A percentile compares a stretch with the other conserved stretches of the same genome.
Conservation (phyloP, 1,140 invertebrate species). For the Drosophila triauraria region DNA sequence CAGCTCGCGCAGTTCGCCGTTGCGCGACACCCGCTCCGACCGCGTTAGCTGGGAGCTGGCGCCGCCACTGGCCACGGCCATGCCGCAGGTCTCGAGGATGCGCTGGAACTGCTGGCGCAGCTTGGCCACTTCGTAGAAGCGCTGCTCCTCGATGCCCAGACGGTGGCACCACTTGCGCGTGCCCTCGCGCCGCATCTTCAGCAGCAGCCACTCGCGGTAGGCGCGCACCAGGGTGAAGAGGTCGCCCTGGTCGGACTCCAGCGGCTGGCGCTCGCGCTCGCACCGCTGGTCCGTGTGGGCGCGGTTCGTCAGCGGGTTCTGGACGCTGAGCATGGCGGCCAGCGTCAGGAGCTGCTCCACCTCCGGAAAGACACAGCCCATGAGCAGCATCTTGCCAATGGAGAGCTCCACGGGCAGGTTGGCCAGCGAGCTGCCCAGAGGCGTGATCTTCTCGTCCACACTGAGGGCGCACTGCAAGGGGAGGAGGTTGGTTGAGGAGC, state of each 20-base stretch:
- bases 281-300: constrained; percentile 94
- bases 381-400: constrained; percentile 98
- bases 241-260: constrained; percentile 91
- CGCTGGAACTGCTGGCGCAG: constrained; percentile 95
- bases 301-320: constrained; percentile 95
- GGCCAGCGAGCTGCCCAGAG: constrained; percentile 94
- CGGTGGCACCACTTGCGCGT: constrained; percentile 93
- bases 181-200: constrained; percentile 87
- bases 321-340: constrained; percentile 96
- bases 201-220: constrained; percentile 95
- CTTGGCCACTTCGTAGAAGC: constrained; percentile 98
- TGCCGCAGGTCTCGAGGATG: constrained; percentile 91
- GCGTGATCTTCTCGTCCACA: constrained; percentile 94
- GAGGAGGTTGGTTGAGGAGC: neutral
- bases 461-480: constrained; percentile 89
- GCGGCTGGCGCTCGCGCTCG: constrained; percentile 85
- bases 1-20: constrained; percentile 95
- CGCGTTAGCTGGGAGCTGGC: constrained; percentile 87
- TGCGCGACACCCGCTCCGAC: constrained; percentile 91
- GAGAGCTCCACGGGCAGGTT: constrained; percentile 97
- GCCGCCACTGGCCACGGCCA: constrained; percentile 78
- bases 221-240: constrained; percentile 96
- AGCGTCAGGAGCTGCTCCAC: constrained; percentile 96
- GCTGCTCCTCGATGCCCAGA: constrained; percentile 96
- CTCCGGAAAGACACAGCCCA: constrained; percentile 95